These are phyloP conservation scores for Trichacis sp. DNA, from an alignment of 2,888 invertebrate species.

Conservation along the genomic window DNA sequence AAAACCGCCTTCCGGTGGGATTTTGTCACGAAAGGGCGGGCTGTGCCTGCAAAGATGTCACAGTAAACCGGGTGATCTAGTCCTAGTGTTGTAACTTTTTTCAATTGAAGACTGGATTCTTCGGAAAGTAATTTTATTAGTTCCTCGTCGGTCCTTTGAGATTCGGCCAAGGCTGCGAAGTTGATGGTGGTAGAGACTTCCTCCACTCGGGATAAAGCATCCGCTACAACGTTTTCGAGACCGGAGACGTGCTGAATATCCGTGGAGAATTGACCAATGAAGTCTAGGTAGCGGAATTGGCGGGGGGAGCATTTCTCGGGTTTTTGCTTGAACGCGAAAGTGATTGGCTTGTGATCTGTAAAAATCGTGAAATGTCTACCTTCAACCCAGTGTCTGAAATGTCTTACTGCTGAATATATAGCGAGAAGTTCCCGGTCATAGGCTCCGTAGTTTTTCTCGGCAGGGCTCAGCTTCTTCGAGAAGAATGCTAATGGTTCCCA, in stretches of 20 bases:
- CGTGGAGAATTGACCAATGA: too few relatives aligned
- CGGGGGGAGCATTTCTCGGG: slow-evolving; percentile 23
- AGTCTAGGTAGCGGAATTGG: too few relatives aligned
- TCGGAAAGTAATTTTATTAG: not conserved
- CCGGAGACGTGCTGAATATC: slow-evolving; percentile 29
- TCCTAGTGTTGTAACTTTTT: not conserved
- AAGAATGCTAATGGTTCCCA: too few relatives aligned
- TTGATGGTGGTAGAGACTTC: slow-evolving; percentile 3
- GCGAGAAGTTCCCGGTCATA: too few relatives aligned
- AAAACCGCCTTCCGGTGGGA: slow-evolving; percentile 31
- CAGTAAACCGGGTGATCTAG: not conserved
- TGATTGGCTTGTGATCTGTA: too few relatives aligned
- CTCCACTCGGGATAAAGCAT: slow-evolving; percentile 26
- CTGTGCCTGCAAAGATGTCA: not conserved
- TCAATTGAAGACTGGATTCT: not conserved
- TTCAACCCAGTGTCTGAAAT: slow-evolving; percentile 45
- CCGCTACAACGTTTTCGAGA: slow-evolving; percentile 30
- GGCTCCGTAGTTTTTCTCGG: too few relatives aligned
- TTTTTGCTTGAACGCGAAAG: slow-evolving; percentile 15
- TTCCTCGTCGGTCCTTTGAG: slow-evolving; percentile 4
- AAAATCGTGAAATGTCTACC: slow-evolving; percentile 26
- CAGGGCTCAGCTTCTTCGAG: too few relatives aligned
- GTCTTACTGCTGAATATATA: slow-evolving; percentile 44
- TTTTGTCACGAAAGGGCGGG: slow-evolving; percentile 35
- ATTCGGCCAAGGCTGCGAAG: slow-evolving; percentile 1